Conservation (phyloP, 1,140 invertebrate genomes). For the Lepeophtheirus salmonis region DNA sequence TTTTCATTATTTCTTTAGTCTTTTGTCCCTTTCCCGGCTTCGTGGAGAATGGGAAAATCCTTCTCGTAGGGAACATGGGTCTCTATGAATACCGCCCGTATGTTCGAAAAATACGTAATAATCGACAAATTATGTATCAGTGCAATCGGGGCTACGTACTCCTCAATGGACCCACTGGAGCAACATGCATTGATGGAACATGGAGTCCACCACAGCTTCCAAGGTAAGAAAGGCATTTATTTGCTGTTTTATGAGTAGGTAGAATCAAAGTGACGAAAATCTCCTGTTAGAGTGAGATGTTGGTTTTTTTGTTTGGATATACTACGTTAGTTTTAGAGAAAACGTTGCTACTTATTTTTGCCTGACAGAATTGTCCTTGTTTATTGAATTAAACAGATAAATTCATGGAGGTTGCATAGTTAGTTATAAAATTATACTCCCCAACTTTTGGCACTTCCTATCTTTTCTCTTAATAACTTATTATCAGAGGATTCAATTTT, state of each 20-base stretch:
- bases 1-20: constrained; percentile 36
- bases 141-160: constrained; percentile 76
- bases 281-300: neutral
- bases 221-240: constrained; percentile 18
- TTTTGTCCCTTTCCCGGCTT: constrained; percentile 85
- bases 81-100: constrained; percentile 91
- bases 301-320: neutral
- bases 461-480: neutral
- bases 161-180: constrained; percentile 67
- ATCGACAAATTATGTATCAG: constrained; percentile 90
- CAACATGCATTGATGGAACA: constrained; percentile 68
- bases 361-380: neutral
- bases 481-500: neutral
- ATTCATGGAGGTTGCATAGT: neutral
- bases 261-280: neutral
- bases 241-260: neutral
- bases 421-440: no score
- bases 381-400: neutral
- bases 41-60: constrained; percentile 70
- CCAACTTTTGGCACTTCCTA: no score
- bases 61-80: constrained; percentile 89
- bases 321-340: neutral
- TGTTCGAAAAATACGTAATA: constrained; percentile 62
- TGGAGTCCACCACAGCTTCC: constrained; percentile 55
- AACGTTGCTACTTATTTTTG: neutral